phyloP scores from a whole-genome alignment of 2,888 invertebrate genomes.

The Lasioglossum marginatum region DNA sequence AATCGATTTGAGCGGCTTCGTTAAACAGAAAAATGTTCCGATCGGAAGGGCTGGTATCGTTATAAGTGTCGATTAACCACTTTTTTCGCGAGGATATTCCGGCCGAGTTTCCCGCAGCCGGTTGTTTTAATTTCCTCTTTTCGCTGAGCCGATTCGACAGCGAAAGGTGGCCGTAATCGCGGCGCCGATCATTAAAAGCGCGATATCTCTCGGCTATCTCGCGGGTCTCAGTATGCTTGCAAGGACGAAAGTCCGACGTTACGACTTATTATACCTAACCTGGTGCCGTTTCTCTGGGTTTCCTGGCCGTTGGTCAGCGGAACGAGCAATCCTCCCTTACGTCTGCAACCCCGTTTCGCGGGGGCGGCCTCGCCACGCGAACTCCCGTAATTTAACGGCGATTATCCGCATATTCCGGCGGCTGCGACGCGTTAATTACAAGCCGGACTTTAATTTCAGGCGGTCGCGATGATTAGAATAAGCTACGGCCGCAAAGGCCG shows the following conservation, averaged over 20 bases:
- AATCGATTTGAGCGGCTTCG: not conserved
- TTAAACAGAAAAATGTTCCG: not conserved
- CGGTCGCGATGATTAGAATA: constrained; percentile 70
- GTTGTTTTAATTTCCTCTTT: not conserved
- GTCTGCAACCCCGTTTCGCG: not conserved
- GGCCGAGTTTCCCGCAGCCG: not conserved
- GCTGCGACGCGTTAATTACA: constrained; percentile 70
- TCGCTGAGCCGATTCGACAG: not conserved
- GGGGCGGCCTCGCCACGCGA: constrained; percentile 26
- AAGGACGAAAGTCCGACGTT: constrained; percentile 42
- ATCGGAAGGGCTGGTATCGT: not conserved
- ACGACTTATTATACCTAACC: constrained; percentile 73
- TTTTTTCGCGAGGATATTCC: not conserved
- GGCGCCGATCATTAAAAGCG: not conserved
- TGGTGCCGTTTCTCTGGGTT: constrained; percentile 15
- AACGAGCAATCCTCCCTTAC: constrained; percentile 9
- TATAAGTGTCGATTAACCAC: not conserved
- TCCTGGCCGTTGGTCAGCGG: constrained; percentile 26
- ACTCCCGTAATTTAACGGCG: constrained; percentile 71
- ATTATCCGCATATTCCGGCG: constrained; percentile 66
- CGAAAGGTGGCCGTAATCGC: not conserved
- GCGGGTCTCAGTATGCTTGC: not conserved
- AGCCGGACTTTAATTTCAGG: constrained; percentile 72
- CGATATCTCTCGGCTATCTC: not conserved
- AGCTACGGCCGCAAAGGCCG: constrained; percentile 53